phyloP scores from a whole-genome alignment of 2,113 vertebrate species.

The Chamaea fasciata region DNA sequence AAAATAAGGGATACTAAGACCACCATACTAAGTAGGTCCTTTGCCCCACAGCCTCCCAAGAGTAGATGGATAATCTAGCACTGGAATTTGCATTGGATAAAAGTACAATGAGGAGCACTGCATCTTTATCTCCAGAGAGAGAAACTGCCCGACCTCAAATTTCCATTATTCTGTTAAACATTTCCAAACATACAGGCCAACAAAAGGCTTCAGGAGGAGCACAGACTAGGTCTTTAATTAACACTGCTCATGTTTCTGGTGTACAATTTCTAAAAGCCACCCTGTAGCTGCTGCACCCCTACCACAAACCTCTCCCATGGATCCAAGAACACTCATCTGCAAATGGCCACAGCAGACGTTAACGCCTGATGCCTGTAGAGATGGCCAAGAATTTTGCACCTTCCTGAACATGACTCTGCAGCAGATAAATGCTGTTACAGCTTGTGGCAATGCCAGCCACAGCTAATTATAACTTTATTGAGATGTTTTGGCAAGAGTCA shows the following conservation, averaged over 20 bases:
- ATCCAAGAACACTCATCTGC: not conserved
- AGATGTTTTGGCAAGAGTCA: conserved; percentile 20
- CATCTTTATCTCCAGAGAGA: not conserved
- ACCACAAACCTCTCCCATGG: not conserved
- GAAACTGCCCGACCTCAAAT: not conserved
- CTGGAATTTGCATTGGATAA: not conserved
- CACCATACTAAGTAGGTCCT: not conserved
- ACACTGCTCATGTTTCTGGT: not conserved
- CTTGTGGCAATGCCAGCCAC: not conserved
- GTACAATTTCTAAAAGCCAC: not conserved
- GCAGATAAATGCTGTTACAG: conserved; percentile 35
- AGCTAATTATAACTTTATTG: conserved; percentile 58
- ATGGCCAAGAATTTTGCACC: conserved; percentile 47
- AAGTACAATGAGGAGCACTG: not conserved
- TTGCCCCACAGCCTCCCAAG: not conserved
- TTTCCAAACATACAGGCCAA: not conserved
- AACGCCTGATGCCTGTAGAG: not conserved
- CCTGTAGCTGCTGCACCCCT: not conserved
- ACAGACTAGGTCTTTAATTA: not conserved
- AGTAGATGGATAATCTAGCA: not conserved
- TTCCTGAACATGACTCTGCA: conserved; percentile 38
- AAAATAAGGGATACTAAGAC: not conserved
- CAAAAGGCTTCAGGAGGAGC: not conserved
- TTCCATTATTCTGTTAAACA: conserved; percentile 2
- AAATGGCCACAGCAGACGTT: not conserved